Conservation (phyloP, 2,888 invertebrate species). For the Melanchra persicariae region DNA sequence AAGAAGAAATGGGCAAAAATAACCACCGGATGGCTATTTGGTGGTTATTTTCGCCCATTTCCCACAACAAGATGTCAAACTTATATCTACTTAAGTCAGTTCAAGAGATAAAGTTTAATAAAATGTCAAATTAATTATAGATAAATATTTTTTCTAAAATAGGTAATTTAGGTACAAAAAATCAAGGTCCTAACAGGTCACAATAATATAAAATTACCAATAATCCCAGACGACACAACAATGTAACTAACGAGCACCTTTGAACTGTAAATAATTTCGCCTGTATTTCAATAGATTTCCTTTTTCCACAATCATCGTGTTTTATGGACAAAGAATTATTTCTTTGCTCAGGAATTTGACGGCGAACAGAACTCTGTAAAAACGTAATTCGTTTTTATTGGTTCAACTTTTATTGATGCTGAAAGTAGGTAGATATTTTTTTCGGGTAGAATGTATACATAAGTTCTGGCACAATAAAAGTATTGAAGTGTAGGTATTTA, state of each 20-base stretch:
- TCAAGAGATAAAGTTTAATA: too few species aligned
- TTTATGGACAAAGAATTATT: constrained; percentile 20
- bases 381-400: constrained; percentile 44
- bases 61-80: too few species aligned
- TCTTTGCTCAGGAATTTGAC: constrained; percentile 21
- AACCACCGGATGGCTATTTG: too few species aligned
- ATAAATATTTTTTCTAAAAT: too few species aligned
- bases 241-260: constrained; percentile 49
- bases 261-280: constrained; percentile 32
- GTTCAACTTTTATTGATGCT: constrained; percentile 19
- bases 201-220: constrained; percentile 20
- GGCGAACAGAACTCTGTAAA: constrained; percentile 14
- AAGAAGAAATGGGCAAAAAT: too few species aligned
- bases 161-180: too few species aligned
- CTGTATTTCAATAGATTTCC: constrained; percentile 30
- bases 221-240: constrained; percentile 18
- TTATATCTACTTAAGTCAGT: too few species aligned
- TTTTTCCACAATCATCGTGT: constrained; percentile 22
- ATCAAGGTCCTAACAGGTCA: not conserved
- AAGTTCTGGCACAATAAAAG: not conserved
- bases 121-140: too few species aligned
- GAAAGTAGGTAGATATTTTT: constrained; percentile 10
- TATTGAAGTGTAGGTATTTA: not conserved
- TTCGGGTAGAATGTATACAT: not conserved
- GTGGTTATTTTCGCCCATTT: too few species aligned